Base-by-base conservation (phyloP, 1,140 invertebrate genomes). In the Trachymyrmex cornetzi region DNA sequence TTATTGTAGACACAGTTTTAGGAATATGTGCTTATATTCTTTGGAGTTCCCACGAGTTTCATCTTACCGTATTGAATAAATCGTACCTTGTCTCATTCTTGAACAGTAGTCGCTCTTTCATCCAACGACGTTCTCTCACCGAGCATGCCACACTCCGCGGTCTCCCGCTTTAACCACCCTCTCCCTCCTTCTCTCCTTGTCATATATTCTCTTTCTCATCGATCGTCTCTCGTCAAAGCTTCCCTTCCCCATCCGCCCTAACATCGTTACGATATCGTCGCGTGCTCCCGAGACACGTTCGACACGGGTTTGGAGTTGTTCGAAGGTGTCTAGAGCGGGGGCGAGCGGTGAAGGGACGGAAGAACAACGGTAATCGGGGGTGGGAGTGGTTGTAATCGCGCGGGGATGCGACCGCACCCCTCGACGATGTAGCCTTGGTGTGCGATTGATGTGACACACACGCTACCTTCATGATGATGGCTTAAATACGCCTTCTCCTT, bases 191-290 rank as follows among this genome's bases (percentile, higher is more conserved):
- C 48, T 55, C 81, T 72, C 53, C 53, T 81, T 61, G 38, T 59
- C 57, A 63, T 66, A 55, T 77, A 63, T 34, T 87, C 66, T 81
- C 64, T 59, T 81, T 86, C 77, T 81, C 69, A 77, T 69, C 38
- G 85, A 86, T 67, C 69, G 80, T 74, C 24, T 57, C 72, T 77
- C 55, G 87, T 88, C 74, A 66, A 88, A 88, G 80, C 69, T 84
- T 71, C 85, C 88, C 87, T 89, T 80, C 57, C 50, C 77, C 66
- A 89, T 53, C 27, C 88, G 14, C 53, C 69, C 69, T 72, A 72
- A 85, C 87, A 71, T 84, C 87, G 87, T 89, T 88, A 89, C 87
- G 87, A 88, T 77, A 89, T 89, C 88, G 88, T 89, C 87, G 77
- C 88, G 87, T 80, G 87, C 71, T 88, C 88, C 44, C 80, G 79